These are phyloP conservation scores for Leiothrix lutea DNA, from an alignment of 2,113 vertebrate species.

Conservation along the genomic window DNA sequence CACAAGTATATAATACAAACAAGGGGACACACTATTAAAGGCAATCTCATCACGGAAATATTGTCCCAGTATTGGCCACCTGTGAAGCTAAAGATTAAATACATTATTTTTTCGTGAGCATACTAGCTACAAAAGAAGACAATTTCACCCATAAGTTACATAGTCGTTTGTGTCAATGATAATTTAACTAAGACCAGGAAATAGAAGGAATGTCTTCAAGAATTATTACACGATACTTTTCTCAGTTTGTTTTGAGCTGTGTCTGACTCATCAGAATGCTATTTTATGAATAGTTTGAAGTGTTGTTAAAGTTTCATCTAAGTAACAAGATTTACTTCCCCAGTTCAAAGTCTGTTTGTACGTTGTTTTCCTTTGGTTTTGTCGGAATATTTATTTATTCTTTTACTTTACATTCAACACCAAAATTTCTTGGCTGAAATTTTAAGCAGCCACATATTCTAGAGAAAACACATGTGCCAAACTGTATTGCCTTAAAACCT, in stretches of 20 bases:
- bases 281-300: not conserved
- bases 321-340: not conserved
- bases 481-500: not conserved
- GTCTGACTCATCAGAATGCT: not conserved
- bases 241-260: not conserved
- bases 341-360: not conserved
- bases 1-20: not conserved
- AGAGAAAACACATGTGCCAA: not conserved
- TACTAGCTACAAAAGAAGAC: not conserved
- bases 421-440: not conserved
- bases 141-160: not conserved
- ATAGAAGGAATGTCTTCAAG: not conserved
- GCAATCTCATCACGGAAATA: not conserved
- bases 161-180: not conserved
- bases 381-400: not conserved
- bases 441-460: not conserved
- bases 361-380: not conserved
- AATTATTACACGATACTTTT: not conserved
- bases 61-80: not conserved
- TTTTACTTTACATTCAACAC: not conserved
- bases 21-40: not conserved
- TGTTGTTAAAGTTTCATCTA: not conserved
- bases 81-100: constrained; percentile 1
- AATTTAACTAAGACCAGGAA: not conserved
- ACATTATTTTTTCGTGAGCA: not conserved